Conservation (phyloP, 2,888 invertebrate genomes). For the Bembecia ichneumoniformis region DNA sequence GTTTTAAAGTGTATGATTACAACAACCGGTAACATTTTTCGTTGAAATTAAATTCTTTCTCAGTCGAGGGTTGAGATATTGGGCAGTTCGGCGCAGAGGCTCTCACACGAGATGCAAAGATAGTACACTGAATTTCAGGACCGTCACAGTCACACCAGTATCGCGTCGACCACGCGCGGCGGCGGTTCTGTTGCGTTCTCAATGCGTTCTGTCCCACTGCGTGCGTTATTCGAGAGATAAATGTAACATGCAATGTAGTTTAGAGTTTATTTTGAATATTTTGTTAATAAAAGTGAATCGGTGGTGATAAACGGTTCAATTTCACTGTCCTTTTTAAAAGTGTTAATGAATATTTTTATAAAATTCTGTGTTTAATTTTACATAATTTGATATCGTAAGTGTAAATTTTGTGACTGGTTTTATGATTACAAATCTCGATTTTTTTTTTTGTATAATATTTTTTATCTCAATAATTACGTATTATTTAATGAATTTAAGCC, state of each 20-base stretch:
- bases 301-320: neutral
- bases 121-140: constrained; percentile 28
- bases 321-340: neutral
- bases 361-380: too few species aligned
- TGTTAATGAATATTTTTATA: too few species aligned
- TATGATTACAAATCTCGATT: too few species aligned
- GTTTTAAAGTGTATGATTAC: too few species aligned
- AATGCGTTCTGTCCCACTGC: constrained; percentile 12
- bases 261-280: neutral
- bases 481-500: too few species aligned
- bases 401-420: too few species aligned
- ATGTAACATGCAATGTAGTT: constrained; percentile 16
- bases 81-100: neutral
- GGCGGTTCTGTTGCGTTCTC: constrained; percentile 30
- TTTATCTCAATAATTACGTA: too few species aligned
- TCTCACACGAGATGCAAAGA: constrained; percentile 38
- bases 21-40: neutral
- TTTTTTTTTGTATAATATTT: too few species aligned
- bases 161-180: constrained; percentile 42
- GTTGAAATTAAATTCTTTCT: neutral
- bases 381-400: too few species aligned
- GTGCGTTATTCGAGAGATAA: constrained; percentile 16
- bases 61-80: neutral
- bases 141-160: constrained; percentile 28
- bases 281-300: neutral